Percentiles rank a stretch among this genome's conserved stretches.
Evolutionary conservation across 2,113 vertebrate species (phyloP).

Genomic region (Forbesichthys agassizii): DNA sequence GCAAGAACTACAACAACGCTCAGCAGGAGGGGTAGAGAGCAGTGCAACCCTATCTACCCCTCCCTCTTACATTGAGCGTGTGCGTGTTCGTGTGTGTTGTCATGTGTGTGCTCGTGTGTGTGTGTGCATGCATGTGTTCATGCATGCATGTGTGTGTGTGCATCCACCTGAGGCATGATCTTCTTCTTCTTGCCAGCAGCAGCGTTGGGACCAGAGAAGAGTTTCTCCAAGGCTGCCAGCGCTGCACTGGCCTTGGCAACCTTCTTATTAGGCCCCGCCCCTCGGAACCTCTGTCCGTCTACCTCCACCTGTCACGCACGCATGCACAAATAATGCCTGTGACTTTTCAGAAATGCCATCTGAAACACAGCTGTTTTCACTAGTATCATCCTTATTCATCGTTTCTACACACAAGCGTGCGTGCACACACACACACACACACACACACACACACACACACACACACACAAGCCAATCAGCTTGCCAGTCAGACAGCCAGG

Average conservation of each 20-base stretch:
- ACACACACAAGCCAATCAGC: conserved; percentile 23
- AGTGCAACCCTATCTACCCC: neutral
- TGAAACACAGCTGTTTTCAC: neutral
- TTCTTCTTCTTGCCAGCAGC: conserved; percentile 97
- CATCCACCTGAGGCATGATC: conserved; percentile 89
- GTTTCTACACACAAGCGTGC: neutral
- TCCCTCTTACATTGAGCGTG: neutral
- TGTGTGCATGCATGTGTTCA: neutral
- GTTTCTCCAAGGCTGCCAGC: conserved; percentile 92
- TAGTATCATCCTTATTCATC: neutral
- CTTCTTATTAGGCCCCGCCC: conserved; percentile 98
- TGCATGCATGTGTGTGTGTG: neutral
- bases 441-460: neutral
- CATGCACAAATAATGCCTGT: neutral
- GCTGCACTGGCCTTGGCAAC: conserved; percentile 99
- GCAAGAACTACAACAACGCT: neutral
- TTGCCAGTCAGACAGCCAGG: conserved; percentile 16
- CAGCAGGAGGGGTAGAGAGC: neutral
- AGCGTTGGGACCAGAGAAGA: conserved; percentile 97
- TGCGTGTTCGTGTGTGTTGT: no score
- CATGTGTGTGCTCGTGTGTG: neutral
- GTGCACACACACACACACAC: no score
- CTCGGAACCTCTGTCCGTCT: conserved; percentile 98
- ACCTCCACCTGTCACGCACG: conserved; percentile 88
- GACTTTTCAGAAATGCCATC: no score